These are phyloP conservation scores for Listronotus oregonensis DNA, from an alignment of 1,140 invertebrate species.

Conservation along the genomic window DNA sequence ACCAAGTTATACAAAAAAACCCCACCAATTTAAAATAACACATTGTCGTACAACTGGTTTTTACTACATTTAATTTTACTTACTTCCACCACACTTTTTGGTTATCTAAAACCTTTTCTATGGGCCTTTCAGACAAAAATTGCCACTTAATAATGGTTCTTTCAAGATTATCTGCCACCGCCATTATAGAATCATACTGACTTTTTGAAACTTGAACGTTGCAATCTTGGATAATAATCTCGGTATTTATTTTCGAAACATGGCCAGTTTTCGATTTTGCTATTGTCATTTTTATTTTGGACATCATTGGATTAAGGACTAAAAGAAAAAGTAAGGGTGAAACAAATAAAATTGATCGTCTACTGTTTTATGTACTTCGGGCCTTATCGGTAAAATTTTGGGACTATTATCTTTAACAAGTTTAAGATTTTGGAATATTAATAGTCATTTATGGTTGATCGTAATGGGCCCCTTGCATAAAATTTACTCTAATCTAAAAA, in stretches of 20 bases:
- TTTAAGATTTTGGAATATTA: no score
- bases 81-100: conserved; percentile 71
- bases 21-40: no score
- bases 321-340: conserved; percentile 40
- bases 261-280: conserved; percentile 72
- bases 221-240: conserved; percentile 78
- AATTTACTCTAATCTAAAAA: no score
- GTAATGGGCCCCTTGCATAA: no score
- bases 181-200: conserved; percentile 74
- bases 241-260: conserved; percentile 74
- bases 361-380: no score
- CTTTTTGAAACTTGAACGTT: conserved; percentile 73
- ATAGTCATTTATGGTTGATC: no score
- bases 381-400: no score
- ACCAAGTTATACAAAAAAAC: no score
- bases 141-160: conserved; percentile 73
- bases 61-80: background rate
- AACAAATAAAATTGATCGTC: no score
- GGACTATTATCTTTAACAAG: no score
- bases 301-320: conserved; percentile 59
- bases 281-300: conserved; percentile 81
- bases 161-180: conserved; percentile 69
- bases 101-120: conserved; percentile 58
- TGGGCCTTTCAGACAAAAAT: conserved; percentile 56
- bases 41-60: no score